Percentiles rank a stretch among this genome's conserved stretches.
phyloP scores from a whole-genome alignment of 37 sponge, comb jelly and placozoan species.

The Dysidea cf. avara region DNA sequence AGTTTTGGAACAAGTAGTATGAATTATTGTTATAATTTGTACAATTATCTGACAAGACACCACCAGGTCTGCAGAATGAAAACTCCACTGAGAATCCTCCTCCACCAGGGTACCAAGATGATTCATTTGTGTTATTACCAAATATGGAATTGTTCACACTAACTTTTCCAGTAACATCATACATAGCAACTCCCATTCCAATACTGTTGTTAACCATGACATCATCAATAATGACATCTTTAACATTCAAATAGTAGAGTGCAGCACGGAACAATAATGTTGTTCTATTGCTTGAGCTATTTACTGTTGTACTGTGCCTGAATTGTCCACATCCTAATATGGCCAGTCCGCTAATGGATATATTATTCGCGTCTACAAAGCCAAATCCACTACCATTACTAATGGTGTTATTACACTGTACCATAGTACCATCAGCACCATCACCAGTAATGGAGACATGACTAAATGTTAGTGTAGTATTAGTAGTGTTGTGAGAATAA shows the following conservation, averaged over 20 bases:
- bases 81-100: conserved; percentile 18
- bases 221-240: background rate
- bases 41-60: background rate
- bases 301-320: conserved; percentile 9
- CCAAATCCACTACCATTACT: conserved; percentile 35
- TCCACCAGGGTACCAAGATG: background rate
- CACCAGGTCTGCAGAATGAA: conserved; percentile 19
- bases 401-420: too few relatives aligned
- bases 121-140: background rate
- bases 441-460: too few relatives aligned
- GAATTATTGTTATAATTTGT: background rate
- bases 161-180: conserved; percentile 16
- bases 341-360: conserved; percentile 14
- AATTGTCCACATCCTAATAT: conserved; percentile 38
- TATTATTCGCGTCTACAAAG: conserved; percentile 12
- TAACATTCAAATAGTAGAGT: conserved; percentile 20
- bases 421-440: too few relatives aligned
- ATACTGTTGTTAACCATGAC: conserved; percentile 20
- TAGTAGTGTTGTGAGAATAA: too few relatives aligned
- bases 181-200: conserved; percentile 43
- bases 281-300: background rate
- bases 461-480: too few relatives aligned
- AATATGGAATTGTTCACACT: conserved; percentile 18
- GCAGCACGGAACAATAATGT: background rate
- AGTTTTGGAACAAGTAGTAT: conserved; percentile 14